phyloP scores from a whole-genome alignment of 2,113 vertebrate genomes.

The Tupaia chinensis region DNA sequence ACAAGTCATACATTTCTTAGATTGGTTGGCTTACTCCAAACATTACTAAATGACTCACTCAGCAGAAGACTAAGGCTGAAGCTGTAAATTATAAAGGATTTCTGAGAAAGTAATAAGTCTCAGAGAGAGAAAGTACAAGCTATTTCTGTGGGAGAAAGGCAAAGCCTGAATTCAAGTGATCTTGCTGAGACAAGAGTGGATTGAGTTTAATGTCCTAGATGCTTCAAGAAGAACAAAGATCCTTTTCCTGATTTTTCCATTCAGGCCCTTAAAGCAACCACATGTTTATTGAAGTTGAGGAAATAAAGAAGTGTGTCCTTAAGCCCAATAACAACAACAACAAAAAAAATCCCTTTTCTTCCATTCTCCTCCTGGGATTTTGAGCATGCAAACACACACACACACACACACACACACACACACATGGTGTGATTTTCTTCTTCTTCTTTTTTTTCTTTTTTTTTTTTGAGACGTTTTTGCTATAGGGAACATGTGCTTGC shows the following conservation, averaged over 20 bases:
- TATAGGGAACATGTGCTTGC: no score
- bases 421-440: no score
- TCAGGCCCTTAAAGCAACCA: not conserved
- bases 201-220: not conserved
- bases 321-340: not conserved
- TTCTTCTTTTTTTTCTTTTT: no score
- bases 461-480: no score
- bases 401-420: no score
- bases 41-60: not conserved
- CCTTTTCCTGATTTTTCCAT: not conserved
- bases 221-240: not conserved
- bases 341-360: no score
- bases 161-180: not conserved
- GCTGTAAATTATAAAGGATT: not conserved
- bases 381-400: no score
- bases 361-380: no score
- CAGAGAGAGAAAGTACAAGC: not conserved
- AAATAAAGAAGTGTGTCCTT: not conserved
- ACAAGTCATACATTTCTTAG: not conserved
- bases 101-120: not conserved
- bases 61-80: not conserved
- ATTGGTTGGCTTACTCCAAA: not conserved
- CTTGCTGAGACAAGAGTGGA: not conserved
- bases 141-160: not conserved
- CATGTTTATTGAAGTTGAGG: not conserved